Evolutionary conservation across 2,797 vertebrate genomes (phyloP), one percentile per base, ranked within the genome.

Genomic region (Fringilla coelebs): DNA sequence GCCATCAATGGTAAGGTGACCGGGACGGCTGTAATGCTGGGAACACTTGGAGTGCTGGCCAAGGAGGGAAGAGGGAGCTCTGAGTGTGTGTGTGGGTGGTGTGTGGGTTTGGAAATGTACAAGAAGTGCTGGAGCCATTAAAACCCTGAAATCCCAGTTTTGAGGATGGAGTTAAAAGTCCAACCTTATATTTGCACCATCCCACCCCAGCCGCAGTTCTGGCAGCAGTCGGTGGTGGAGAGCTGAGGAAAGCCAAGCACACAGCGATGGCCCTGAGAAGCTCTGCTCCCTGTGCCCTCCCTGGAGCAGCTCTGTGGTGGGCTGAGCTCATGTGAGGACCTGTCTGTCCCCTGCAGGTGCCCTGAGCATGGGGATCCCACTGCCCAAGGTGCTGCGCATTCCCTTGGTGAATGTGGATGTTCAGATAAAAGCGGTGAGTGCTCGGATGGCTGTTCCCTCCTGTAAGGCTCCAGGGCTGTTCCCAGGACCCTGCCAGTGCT

Each of bases 1-100:
- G 5, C 17, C 0, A 0, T 96, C n/a, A 87, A 96, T 0, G 89
- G 96, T 97, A 57, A 89, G 91, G 73, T 4, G 46, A 11, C 31
- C 0, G 0, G 57, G 36, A 1, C 2, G 15, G 40, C 43, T 28
- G 34, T 3, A 5, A 17, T 18, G 5, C 0, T 9, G 38, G 60
- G 49, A 54, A 24, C 3, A 15, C 46, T 41, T 13, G 0, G 9
- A 32, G 73, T 25, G 17, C 18, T 73, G 73, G 48, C 36, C 43
- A 51, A 36, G 45, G 52, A 12, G 43, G n/a, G 26, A 11, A 21
- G 25, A 19, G 54, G 43, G 52, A 2, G 21, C 32, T 9, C 3
- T 26, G 0, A 18, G 15, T 10, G 8, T 9, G 16, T 2, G 18
- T 6, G 13, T 9, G 5, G 21, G 14, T 7, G 4, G 34, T 17